Evolutionary conservation across 2,113 vertebrate species (phyloP), one percentile per base, ranked within the genome.

Genomic region (Aythya baeri): DNA sequence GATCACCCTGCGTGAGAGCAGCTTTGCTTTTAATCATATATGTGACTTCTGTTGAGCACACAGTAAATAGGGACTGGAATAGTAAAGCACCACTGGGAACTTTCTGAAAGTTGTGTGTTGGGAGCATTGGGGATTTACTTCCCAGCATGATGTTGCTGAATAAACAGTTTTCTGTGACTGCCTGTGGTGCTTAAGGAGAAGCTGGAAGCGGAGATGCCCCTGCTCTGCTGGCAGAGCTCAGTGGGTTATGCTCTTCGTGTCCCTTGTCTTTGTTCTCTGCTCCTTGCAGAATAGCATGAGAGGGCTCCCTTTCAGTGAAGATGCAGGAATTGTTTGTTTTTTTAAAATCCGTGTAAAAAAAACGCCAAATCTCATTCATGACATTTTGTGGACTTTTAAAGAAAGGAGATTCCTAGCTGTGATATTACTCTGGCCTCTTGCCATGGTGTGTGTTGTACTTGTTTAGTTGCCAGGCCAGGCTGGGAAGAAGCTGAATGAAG

Each of bases 401-500:
- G 83, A 59, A 68, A 41, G 62, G 36, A 23, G 36, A 50, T 90
- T 85, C 82, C 79, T 84, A 43, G 62, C 91, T 96, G 72, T 55
- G 63, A 38, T 96, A 44, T 46, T 96, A 36, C 67, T 91, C 78
- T 92, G 93, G 74, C 88, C 65, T 83, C 66, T 86, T 96, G 94
- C 84, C 86, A 6, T 68, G 31, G 10, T 38, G 25, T 36, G 23
- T 14, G 32, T 93, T 96, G 46, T 52, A 41, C 66, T 87, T 80
- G 58, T 41, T 71, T 65, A 72, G 86, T 61, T 84, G 70, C 75
- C 62, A 90, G 75, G 20, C 14, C 80, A 63, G 61, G 38, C 81
- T 93, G 87, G 59, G 79, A 93, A 95, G 86, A 96, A 97, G 66
- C 66, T 89, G 89, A 96, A 92, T 94, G 89, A 76, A 65, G 73